Evolutionary conservation across 2,888 invertebrate genomes (phyloP).

Genomic region (Platycheirus rosarum): DNA sequence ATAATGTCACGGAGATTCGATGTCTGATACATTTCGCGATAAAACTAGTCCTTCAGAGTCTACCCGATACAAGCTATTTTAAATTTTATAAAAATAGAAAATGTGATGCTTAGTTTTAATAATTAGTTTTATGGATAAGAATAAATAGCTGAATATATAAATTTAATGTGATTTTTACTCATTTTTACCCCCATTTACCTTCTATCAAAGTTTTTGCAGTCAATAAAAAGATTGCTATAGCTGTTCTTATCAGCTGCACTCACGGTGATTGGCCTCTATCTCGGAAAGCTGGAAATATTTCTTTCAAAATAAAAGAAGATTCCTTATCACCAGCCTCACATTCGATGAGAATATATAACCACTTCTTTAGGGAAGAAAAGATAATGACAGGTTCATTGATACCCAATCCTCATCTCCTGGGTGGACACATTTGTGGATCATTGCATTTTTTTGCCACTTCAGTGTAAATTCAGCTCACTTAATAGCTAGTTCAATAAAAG

Average conservation of each 20-base stretch:
- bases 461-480: slow-evolving; percentile 9
- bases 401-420: neutral
- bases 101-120: slow-evolving; percentile 8
- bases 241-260: neutral
- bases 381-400: slow-evolving; percentile 22
- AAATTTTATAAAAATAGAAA: slow-evolving; percentile 3
- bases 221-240: neutral
- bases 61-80: slow-evolving; percentile 3
- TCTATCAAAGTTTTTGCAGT: neutral
- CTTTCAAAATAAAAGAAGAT: neutral
- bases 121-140: neutral
- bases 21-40: neutral
- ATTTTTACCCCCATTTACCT: no score
- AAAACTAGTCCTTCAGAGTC: slow-evolving; percentile 28
- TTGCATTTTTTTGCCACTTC: neutral
- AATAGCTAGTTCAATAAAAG: neutral
- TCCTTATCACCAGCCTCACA: neutral
- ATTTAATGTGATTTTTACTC: no score
- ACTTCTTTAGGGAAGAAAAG: neutral
- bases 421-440: neutral
- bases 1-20: no score
- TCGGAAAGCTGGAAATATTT: neutral
- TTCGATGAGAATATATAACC: neutral
- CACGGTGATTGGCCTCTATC: neutral
- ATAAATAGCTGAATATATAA: neutral